phyloP scores from a whole-genome alignment of 2,888 invertebrate genomes.

The Danaus chrysippus region DNA sequence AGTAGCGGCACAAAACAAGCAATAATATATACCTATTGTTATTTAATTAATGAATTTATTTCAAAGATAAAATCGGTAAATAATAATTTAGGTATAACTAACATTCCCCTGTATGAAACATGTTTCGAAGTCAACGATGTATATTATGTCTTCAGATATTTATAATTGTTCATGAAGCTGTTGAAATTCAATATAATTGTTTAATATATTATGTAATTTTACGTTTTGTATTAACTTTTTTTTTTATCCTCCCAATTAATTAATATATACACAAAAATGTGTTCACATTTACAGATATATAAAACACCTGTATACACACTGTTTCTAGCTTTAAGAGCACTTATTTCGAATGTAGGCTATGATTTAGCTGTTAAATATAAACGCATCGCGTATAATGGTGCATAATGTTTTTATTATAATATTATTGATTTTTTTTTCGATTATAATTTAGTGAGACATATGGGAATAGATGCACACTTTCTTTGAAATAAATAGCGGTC shows the following conservation, averaged over 20 bases:
- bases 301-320: neutral
- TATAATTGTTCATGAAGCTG: neutral
- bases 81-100: neutral
- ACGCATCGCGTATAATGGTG: conserved; percentile 46
- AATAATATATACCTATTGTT: neutral
- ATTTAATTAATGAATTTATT: neutral
- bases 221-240: too few relatives aligned
- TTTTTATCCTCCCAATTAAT: too few relatives aligned
- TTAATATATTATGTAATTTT: too few relatives aligned
- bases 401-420: conserved; percentile 53
- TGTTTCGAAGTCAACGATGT: neutral
- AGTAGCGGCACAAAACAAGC: neutral
- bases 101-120: neutral
- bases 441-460: too few relatives aligned
- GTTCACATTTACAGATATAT: neutral
- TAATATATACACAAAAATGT: too few relatives aligned
- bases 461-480: too few relatives aligned
- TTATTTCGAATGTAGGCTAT: conserved; percentile 60
- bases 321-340: conserved; percentile 18
- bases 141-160: neutral
- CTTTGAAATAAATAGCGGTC: too few relatives aligned
- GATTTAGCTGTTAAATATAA: conserved; percentile 45
- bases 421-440: conserved; percentile 17
- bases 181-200: neutral
- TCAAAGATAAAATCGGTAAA: neutral